phyloP scores from a whole-genome alignment of 2,888 invertebrate species.

The Caenorhabditis sp. region DNA sequence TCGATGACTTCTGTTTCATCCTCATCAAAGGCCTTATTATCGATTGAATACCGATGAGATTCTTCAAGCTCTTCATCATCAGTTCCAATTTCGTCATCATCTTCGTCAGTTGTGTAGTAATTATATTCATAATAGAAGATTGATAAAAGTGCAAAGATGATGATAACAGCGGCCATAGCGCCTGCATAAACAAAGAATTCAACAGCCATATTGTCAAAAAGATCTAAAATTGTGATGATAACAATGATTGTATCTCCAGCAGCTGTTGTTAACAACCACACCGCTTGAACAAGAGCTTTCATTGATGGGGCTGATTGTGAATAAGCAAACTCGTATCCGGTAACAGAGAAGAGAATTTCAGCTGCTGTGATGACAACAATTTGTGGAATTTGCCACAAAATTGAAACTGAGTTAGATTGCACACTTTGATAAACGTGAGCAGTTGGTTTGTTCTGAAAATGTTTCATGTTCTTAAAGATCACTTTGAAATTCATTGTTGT shows the following conservation, averaged over 20 bases:
- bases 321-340: slow-evolving; percentile 72
- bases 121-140: slow-evolving; percentile 78
- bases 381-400: slow-evolving; percentile 73
- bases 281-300: slow-evolving; percentile 91
- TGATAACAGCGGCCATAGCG: slow-evolving; percentile 84
- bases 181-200: slow-evolving; percentile 63
- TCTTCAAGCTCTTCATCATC: slow-evolving; percentile 25
- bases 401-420: slow-evolving; percentile 66
- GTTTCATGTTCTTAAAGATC: too few species aligned
- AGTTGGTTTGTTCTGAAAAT: slow-evolving; percentile 12
- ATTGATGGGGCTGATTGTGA: slow-evolving; percentile 83
- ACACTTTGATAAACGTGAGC: slow-evolving; percentile 35
- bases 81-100: slow-evolving; percentile 34
- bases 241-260: slow-evolving; percentile 92
- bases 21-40: slow-evolving; percentile 31
- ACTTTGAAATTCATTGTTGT: too few species aligned
- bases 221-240: slow-evolving; percentile 75
- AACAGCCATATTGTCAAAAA: slow-evolving; percentile 59
- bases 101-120: slow-evolving; percentile 56
- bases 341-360: slow-evolving; percentile 74
- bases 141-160: slow-evolving; percentile 83
- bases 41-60: slow-evolving; percentile 26
- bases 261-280: slow-evolving; percentile 90
- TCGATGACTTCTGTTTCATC: slow-evolving; percentile 5
- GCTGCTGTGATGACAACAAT: slow-evolving; percentile 73